Conservation (phyloP, 2,888 invertebrate genomes). For the Plagodis pulveraria region DNA sequence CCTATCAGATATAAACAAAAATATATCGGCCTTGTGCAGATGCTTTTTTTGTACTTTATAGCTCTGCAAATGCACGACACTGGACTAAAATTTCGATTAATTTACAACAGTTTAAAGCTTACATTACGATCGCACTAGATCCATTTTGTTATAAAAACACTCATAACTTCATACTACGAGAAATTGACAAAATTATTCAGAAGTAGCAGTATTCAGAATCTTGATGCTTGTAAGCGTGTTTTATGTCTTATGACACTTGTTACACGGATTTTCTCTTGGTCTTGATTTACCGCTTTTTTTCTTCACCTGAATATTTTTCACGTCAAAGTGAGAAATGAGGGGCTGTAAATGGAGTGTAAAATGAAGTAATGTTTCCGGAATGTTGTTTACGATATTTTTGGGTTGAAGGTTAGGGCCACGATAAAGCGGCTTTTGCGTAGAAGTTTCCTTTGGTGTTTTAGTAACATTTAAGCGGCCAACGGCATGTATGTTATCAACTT, state of each 20-base stretch:
- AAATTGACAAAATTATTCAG: slow-evolving; percentile 23
- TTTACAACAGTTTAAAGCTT: no score
- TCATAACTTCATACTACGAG: no score
- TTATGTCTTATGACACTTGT: slow-evolving; percentile 29
- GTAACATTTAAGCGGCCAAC: neutral
- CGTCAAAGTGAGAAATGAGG: slow-evolving; percentile 24
- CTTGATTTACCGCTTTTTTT: slow-evolving; percentile 25
- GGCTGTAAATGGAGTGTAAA: slow-evolving; percentile 20
- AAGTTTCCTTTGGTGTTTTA: neutral
- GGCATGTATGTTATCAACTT: no score
- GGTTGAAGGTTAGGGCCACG: slow-evolving; percentile 7
- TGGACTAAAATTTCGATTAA: no score
- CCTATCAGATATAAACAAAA: no score
- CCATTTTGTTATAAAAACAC: no score
- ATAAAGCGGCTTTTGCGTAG: neutral
- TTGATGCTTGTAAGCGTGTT: slow-evolving; percentile 17
- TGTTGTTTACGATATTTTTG: slow-evolving; percentile 15
- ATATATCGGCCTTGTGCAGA: no score
- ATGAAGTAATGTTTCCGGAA: slow-evolving; percentile 23
- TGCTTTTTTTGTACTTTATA: no score
- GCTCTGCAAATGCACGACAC: no score
- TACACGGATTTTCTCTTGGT: slow-evolving; percentile 19
- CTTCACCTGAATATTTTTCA: slow-evolving; percentile 26
- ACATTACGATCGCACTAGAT: no score
- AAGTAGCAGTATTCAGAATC: slow-evolving; percentile 11